Evolutionary conservation across 2,113 vertebrate species (phyloP), one percentile per base, ranked within the genome.

Genomic region (Leptocoma aspasia): DNA sequence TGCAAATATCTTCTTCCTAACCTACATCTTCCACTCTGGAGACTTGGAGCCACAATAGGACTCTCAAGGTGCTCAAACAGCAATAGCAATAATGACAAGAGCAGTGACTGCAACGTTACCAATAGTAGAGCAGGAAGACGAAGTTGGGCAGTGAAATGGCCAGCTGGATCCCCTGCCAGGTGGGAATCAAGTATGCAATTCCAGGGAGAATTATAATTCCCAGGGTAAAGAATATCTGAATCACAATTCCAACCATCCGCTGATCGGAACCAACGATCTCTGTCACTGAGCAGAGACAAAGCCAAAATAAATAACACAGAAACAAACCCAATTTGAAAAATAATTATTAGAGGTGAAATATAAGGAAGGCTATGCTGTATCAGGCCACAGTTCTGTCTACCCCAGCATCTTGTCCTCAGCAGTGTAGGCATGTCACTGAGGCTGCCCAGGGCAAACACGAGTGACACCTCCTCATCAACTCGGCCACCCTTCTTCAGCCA

Each of bases 191-290:
- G 96, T 99, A 99, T 26, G 99, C 98, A n/a, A 99, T 98, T 95
- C 99, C 98, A 66, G 99, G 98, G 47, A 99, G 98, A 88, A 99
- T 76, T 86, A 99, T 98, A 94, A 99, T 97, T 71, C 99, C 99
- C 8, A 99, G 56, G 6, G 99, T 99, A 98, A 99, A 99, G 97
- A 99, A 98, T 82, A 99, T 99, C 97, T 99, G 99, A 95, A 99
- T 99, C 50, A 98, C 54, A 2, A 99, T 98, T 39, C 99, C 99
- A 84, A 99, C 98, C 3, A 98, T 98, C 52, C 99, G 97, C 96
- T 98, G 98, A 92, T 99, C 98, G 20, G 99, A 99, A 6, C 99
- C 99, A 35, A 99, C 99, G 1, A 99, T 97, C 97, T 99, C 99
- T 1, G 99, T 99, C 95, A 99, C 99, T 99, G 94, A 94, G 85